phyloP scores from a whole-genome alignment of 2,888 invertebrate genomes.

The Phytoseiulus persimilis region DNA sequence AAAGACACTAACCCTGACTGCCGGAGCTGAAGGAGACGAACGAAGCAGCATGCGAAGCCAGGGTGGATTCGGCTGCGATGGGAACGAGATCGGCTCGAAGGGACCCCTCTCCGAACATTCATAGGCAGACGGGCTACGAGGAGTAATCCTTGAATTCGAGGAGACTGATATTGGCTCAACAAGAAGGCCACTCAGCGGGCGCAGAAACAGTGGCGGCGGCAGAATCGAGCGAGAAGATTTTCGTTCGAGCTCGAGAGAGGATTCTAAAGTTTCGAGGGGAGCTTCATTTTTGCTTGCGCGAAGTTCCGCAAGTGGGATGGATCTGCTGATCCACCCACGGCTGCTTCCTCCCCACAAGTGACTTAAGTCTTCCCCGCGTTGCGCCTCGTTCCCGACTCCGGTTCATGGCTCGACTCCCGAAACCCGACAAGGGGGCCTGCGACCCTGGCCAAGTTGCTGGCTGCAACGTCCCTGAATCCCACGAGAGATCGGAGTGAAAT shows the following conservation, averaged over 20 bases:
- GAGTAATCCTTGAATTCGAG: not conserved
- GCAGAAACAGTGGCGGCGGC: not conserved
- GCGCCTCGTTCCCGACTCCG: not conserved
- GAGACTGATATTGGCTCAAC: conserved; percentile 5
- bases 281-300: not conserved
- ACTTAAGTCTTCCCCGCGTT: not conserved
- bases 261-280: not conserved
- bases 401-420: not conserved
- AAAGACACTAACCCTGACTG: not conserved
- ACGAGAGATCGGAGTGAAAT: not conserved
- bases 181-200: not conserved
- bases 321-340: not conserved
- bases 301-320: conserved; percentile 5
- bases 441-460: not conserved
- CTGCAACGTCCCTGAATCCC: not conserved
- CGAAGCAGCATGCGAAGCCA: not conserved
- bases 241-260: not conserved
- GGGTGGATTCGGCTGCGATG: not conserved
- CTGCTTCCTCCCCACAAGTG: not conserved
- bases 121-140: not conserved
- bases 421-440: not conserved
- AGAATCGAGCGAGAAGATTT: not conserved
- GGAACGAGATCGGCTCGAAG: no score
- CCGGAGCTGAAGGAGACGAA: not conserved
- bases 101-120: not conserved